A percentile compares a stretch with the other conserved stretches of the same genome.
Conservation (phyloP, 2,797 vertebrate species). For the Netta rufina region DNA sequence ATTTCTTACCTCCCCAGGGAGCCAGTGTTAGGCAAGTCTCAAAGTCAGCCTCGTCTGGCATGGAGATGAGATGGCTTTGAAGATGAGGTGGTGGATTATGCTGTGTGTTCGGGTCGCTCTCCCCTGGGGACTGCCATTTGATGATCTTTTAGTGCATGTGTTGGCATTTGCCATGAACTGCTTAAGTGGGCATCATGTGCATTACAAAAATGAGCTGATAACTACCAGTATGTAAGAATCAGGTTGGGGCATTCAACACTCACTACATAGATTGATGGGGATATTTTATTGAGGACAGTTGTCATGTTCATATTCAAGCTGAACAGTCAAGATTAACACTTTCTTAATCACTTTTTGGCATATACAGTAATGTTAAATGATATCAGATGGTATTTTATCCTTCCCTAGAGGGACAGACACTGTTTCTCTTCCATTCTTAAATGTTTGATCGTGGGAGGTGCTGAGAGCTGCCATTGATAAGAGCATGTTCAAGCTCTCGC, state of each 20-base stretch:
- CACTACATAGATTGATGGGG: not conserved
- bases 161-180: not conserved
- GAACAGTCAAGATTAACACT: not conserved
- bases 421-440: constrained; percentile 15
- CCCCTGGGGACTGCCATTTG: not conserved
- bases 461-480: not conserved
- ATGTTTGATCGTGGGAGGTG: not conserved
- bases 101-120: not conserved
- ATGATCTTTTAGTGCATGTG: fast-evolving
- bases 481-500: not conserved
- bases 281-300: not conserved
- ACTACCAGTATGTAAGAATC: not conserved
- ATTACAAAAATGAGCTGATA: not conserved
- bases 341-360: not conserved
- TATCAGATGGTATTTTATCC: not conserved
- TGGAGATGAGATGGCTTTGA: not conserved
- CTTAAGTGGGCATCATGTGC: not conserved
- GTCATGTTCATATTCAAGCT: not conserved
- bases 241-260: not conserved
- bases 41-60: not conserved
- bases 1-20: not conserved
- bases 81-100: not conserved
- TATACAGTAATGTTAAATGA: not conserved
- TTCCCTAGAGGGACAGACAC: not conserved
- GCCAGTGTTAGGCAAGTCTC: fast-evolving